Conservation (phyloP, 2,113 vertebrate genomes). For the Spheniscus mendiculus region DNA sequence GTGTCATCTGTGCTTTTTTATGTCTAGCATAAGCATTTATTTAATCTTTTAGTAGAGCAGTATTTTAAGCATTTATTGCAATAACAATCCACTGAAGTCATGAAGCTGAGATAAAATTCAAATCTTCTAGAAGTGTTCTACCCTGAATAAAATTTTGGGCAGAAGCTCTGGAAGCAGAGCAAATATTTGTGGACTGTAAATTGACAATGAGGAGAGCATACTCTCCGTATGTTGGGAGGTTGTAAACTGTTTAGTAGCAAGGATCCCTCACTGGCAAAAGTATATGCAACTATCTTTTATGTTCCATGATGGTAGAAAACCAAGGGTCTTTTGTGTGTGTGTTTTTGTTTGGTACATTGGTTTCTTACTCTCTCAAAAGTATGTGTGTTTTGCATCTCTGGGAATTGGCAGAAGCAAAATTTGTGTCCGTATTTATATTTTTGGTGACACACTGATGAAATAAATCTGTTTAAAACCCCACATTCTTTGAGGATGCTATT, state of each 20-base stretch:
- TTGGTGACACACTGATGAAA: not conserved
- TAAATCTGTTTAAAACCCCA: not conserved
- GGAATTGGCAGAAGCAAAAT: not conserved
- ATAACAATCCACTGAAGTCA: not conserved
- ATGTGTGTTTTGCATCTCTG: not conserved
- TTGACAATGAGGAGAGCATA: fast-evolving
- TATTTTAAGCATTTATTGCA: not conserved
- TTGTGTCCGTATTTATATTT: not conserved
- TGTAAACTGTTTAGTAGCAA: not conserved
- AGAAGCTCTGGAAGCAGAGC: not conserved
- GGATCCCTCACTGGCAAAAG: not conserved
- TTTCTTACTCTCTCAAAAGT: not conserved
- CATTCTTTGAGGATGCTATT: not conserved
- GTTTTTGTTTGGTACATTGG: not conserved
- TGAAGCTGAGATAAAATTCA: not conserved
- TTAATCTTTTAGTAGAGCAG: not conserved
- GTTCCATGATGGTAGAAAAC: not conserved
- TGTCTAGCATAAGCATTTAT: not conserved
- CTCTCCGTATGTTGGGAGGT: not conserved
- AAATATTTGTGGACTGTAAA: not conserved
- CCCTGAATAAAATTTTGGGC: not conserved
- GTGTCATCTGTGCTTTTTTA: not conserved
- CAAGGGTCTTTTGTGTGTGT: fast-evolving
- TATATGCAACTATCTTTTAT: not conserved
- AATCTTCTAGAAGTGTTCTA: not conserved